Percentiles rank a stretch among this genome's conserved stretches.
These are phyloP conservation scores for Dipus sagitta DNA, from an alignment of 2,797 vertebrate genomes.

Conservation along the genomic window DNA sequence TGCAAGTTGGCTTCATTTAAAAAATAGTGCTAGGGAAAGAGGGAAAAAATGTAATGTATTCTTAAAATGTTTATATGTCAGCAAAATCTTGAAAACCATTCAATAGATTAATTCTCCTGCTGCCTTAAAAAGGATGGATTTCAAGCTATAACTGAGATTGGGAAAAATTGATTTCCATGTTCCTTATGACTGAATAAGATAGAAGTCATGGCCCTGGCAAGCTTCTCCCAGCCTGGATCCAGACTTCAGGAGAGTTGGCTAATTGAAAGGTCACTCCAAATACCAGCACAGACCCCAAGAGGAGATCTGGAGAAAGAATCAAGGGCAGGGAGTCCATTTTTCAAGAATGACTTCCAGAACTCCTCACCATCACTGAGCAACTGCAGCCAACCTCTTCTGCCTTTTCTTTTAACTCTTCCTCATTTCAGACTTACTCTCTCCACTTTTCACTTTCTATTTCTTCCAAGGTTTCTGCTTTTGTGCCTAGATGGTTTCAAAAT, in stretches of 20 bases:
- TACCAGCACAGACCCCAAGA: slow-evolving; percentile 49
- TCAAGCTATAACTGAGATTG: slow-evolving; percentile 90
- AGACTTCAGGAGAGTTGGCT: slow-evolving; percentile 69
- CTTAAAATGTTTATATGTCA: slow-evolving; percentile 91
- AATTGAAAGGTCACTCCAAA: slow-evolving; percentile 79
- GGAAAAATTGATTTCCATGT: slow-evolving; percentile 91
- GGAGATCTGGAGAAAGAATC: slow-evolving; percentile 34
- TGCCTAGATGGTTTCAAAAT: background rate
- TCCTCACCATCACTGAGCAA: background rate
- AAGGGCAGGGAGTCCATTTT: slow-evolving; percentile 53
- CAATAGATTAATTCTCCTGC: slow-evolving; percentile 91
- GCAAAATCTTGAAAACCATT: slow-evolving; percentile 90
- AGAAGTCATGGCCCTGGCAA: slow-evolving; percentile 85
- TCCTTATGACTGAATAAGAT: slow-evolving; percentile 90
- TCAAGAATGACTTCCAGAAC: slow-evolving; percentile 32
- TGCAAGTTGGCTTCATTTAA: slow-evolving; percentile 80
- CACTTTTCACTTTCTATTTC: background rate
- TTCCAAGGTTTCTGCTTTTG: background rate
- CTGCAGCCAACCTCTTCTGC: background rate
- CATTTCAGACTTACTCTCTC: background rate
- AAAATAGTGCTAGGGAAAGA: slow-evolving; percentile 84
- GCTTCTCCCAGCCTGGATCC: slow-evolving; percentile 81
- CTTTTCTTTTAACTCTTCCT: background rate
- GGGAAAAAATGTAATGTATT: slow-evolving; percentile 87
- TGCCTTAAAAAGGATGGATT: slow-evolving; percentile 90